Evolutionary conservation across 2,113 vertebrate genomes (phyloP), one percentile per base, ranked within the genome.

Genomic region (Psittacara wagleri): DNA sequence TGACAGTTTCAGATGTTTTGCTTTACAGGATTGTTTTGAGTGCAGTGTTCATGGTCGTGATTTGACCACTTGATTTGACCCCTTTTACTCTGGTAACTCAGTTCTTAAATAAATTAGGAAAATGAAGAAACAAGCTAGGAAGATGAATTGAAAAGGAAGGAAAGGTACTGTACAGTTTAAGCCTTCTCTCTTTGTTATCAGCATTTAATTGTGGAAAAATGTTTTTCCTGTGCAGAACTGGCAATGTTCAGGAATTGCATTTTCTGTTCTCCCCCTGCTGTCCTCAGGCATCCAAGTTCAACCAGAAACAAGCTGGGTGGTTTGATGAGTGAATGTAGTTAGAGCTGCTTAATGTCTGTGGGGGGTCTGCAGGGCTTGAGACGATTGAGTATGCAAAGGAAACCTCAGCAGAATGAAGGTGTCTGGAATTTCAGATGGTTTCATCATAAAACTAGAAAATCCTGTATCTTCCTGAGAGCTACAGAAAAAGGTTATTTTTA

Each of bases 401-500:
- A 63, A 28, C 8, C 52, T 41, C 33, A 51, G 69, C 54, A 77
- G 61, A 63, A 29, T 10, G 31, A 41, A 79, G 25, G 20, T 62
- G 64, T 46, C 41, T 66, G 41, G 18, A 27, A 9, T 4, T 48
- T 78, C 61, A 59, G 27, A 25, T 8, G 29, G 57, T n/a, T 54
- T 28, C 37, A 17, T 35, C 66, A 43, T 29, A 33, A 37, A 75
- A 10, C 25, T 11, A 11, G 28, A 61, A 66, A 64, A 51, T 51
- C 8, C 31, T 67, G 23, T 27, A 4, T 15, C 24, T 78, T 62
- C 31, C 73, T 62, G 48, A 16, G 29, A 73, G 23, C 1, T 9
- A 44, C 19, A 22, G 48, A 15, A 9, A 64, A 25, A 17, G 19
- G 1, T 1, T 0, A 8, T 55, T 80, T 76, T 63, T 11, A 2